Evolutionary conservation across 2,888 invertebrate species (phyloP).

Genomic region (Nomada fucata): DNA sequence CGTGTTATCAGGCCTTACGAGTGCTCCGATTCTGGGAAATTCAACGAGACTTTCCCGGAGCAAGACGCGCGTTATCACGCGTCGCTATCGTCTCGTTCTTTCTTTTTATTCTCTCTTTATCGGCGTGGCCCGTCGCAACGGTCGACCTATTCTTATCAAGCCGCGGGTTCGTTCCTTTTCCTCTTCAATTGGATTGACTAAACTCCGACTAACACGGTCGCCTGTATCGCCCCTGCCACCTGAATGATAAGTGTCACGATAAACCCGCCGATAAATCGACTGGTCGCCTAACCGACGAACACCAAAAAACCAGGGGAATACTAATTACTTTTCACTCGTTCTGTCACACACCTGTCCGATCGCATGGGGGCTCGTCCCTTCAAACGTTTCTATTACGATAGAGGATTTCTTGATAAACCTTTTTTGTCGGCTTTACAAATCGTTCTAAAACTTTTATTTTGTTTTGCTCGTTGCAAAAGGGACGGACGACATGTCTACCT

Average conservation of each 20-base stretch:
- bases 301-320: conserved; percentile 49
- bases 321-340: conserved; percentile 12
- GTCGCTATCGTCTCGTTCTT: conserved; percentile 20
- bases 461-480: neutral
- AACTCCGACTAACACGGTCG: conserved; percentile 21
- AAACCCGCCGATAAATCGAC: conserved; percentile 51
- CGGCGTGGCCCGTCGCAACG: conserved; percentile 16
- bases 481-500: too few relatives aligned
- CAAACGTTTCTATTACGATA: neutral
- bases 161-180: conserved; percentile 41
- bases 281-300: conserved; percentile 36
- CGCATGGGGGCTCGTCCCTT: neutral
- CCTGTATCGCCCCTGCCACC: conserved; percentile 55
- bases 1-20: conserved; percentile 12
- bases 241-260: conserved; percentile 61
- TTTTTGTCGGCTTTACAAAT: too few relatives aligned
- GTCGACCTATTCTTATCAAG: conserved; percentile 59
- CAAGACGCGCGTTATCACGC: conserved; percentile 43
- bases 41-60: conserved; percentile 42
- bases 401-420: neutral
- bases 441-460: neutral
- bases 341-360: conserved; percentile 26
- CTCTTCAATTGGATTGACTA: conserved; percentile 54
- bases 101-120: conserved; percentile 34
- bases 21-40: conserved; percentile 35